Evolutionary conservation across 2,888 invertebrate species (phyloP), one percentile per base, ranked within the genome.

Genomic region (Trissolcus japonicus): DNA sequence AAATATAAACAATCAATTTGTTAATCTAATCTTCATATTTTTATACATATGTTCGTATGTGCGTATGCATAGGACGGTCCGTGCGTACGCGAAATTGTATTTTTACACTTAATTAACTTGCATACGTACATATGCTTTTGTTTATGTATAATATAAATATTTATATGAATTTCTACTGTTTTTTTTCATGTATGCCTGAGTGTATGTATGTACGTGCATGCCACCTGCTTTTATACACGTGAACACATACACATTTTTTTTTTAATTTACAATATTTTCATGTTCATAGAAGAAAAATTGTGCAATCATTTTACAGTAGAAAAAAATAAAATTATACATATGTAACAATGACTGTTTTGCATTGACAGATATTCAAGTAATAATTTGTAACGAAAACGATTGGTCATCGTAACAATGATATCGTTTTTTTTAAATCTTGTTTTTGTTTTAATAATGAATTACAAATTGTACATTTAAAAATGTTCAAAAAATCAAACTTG

Each of bases 1-100:
- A 88, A 87, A 87, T 88, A 86, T 86, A 87, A 88, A 87, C 85
- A 87, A 87, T 87, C 85, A 87, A 87, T 88, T 88, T 87, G 85
- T 88, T 88, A 86, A 86, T 86, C 88, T 88, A 88, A 85, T 87
- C 88, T 88, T 85, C 87, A 88, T 87, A 88, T 88, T 72, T 35
- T 35, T 81, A 84, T 87, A 88, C 87, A 88, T 86, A 84, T 86
- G 84, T 86, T 83, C 80, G 83, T 86, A 86, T 86, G 86, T 85
- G 85, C 86, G 86, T 86, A 86, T 87, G 87, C 86, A 85, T 84
- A 82, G 79, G 68, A 81, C 83, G 83, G 83, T 83, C 83, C 82
- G 82, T 59, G 80, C 82, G 81, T 81, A 80, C 81, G 78, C 79
- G 80, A 48, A 82, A 73, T 82, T 53, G n/a, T 61, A 19, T 56